Base-by-base conservation (phyloP, 2,113 vertebrate genomes). In the Sitta europaea region DNA sequence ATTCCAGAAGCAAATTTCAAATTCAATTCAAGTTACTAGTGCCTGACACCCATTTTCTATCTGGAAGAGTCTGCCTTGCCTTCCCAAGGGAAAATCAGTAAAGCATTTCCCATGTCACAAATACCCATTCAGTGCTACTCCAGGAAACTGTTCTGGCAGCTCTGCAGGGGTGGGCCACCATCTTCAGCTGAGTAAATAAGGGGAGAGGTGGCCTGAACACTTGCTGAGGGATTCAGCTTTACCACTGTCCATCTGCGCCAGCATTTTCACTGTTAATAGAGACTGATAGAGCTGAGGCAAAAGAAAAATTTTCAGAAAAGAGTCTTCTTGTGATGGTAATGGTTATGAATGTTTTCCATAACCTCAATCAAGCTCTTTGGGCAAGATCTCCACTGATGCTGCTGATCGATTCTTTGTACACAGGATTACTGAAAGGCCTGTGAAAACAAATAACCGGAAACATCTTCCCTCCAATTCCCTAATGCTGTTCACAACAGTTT, bases 401-500 rank as follows among this genome's bases (percentile, higher is more conserved):
- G 62, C 28, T 33, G 80, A 78, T 53, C 8, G 0, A 79, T 68
- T 93, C 54, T 65, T 86, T 7, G 3, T 42, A 84, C 36, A 33
- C 28, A 33, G 65, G 51, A 91, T 95, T 77, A 92, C 80, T 63
- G 57, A 86, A 87, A 40, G 61, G 45, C n/a, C 61, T 78, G 35
- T 72, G 70, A 84, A 94, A 89, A 82, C 53, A 75, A 85, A 35
- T 59, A 89, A 86, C 57, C 50, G 70, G 70, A 72, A 95, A 85
- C 48, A 92, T 91, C 89, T 92, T 88, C 73, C 53, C n/a, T 91
- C 29, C 77, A 82, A 61, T 38, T 94, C 80, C 91, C 91, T 65
- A 58, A 88, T 36, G 75, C 43, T 77, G 35, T 62, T 86, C 79
- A 71, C 72, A 71, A 50, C 12, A 48, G 36, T 61, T 92, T 84